These are phyloP conservation scores for Agelaius tricolor DNA, from an alignment of 2,113 vertebrate genomes.

Conservation along the genomic window DNA sequence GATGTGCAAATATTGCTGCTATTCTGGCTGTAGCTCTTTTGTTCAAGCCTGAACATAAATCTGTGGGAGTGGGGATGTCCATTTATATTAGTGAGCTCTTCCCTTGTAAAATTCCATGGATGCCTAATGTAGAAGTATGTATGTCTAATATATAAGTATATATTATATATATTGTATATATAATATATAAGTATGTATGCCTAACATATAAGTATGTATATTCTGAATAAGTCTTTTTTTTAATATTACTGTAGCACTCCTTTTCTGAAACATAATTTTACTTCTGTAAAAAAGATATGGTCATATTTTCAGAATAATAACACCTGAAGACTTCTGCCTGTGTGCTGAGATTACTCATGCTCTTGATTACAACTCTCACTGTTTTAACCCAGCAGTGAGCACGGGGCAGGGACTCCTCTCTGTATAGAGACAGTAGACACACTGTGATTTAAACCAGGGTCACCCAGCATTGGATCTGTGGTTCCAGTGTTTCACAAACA, in stretches of 20 bases:
- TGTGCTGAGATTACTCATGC: not conserved
- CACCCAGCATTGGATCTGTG: not conserved
- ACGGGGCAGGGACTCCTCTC: not conserved
- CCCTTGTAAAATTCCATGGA: not conserved
- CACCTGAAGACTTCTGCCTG: not conserved
- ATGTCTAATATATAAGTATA: not conserved
- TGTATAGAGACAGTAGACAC: not conserved
- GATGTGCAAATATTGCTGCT: conserved; percentile 26
- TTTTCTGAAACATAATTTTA: not conserved
- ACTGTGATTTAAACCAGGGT: not conserved
- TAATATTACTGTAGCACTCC: not conserved
- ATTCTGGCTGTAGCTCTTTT: not conserved
- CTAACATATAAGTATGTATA: not conserved
- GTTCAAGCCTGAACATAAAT: not conserved
- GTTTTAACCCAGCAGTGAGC: not conserved
- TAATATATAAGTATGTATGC: not conserved
- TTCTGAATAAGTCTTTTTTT: not conserved
- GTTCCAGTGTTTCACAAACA: not conserved
- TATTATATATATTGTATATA: too few relatives aligned
- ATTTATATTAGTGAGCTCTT: not conserved
- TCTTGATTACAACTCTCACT: not conserved
- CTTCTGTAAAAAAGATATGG: not conserved
- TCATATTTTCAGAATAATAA: not conserved
- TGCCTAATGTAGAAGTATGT: not conserved
- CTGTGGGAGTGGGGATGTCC: not conserved